Evolutionary conservation across 2,888 invertebrate genomes (phyloP).

Genomic region (Cryptus armator): DNA sequence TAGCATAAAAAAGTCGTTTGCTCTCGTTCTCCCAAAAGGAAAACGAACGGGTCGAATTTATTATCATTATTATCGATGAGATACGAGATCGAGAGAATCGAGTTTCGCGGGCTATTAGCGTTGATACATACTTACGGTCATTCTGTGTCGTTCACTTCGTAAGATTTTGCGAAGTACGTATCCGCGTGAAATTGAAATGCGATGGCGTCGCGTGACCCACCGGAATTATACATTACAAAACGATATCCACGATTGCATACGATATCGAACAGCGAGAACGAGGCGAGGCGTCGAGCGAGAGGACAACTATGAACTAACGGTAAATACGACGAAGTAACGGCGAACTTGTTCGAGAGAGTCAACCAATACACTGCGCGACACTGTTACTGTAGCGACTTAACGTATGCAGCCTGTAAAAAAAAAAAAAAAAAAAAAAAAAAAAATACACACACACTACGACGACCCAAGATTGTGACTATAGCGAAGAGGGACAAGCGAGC

Average conservation of each 20-base stretch:
- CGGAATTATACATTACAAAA: conserved; percentile 42
- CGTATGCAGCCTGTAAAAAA: conserved; percentile 18
- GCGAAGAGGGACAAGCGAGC: background rate
- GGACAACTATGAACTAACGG: conserved; percentile 62
- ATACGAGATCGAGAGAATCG: background rate
- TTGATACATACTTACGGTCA: background rate
- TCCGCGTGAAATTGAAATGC: conserved; percentile 44
- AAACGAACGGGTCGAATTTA: conserved; percentile 3
- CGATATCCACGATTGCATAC: conserved; percentile 42
- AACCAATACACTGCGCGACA: conserved; percentile 44
- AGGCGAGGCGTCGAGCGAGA: conserved; percentile 47
- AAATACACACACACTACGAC: no score
- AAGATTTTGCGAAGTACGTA: background rate
- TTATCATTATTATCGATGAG: conserved; percentile 11
- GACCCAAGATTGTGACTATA: background rate
- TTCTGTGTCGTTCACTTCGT: conserved; percentile 1
- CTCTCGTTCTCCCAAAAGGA: conserved; percentile 24
- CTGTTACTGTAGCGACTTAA: conserved; percentile 7
- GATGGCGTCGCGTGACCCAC: conserved; percentile 54
- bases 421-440: no score
- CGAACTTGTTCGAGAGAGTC: conserved; percentile 59
- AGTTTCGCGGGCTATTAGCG: background rate
- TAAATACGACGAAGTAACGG: conserved; percentile 63
- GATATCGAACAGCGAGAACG: conserved; percentile 8
- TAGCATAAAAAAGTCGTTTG: conserved; percentile 37